Conservation (phyloP, 2,113 vertebrate genomes). For the Eubucco bourcierii region DNA sequence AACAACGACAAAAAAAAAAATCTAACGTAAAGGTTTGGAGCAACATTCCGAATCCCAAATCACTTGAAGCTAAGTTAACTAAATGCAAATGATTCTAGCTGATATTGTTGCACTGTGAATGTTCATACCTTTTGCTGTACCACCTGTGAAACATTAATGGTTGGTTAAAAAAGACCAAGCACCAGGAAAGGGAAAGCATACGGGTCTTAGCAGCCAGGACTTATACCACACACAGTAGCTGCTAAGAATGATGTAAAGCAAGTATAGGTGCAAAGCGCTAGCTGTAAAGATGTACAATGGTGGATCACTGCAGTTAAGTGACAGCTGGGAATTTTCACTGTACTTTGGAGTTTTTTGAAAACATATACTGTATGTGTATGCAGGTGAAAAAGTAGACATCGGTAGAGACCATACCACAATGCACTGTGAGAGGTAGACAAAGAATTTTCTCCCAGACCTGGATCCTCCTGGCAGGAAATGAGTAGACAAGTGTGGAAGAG, state of each 20-base stretch:
- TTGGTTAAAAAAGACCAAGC: not conserved
- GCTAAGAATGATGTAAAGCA: not conserved
- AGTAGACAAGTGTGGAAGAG: not conserved
- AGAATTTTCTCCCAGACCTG: not conserved
- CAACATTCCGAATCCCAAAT: not conserved
- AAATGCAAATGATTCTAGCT: not conserved
- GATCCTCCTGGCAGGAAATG: not conserved
- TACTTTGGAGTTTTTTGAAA: not conserved
- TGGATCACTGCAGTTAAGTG: not conserved
- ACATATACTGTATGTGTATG: fast-evolving
- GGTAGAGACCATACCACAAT: not conserved
- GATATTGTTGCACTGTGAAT: not conserved
- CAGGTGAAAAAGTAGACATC: not conserved
- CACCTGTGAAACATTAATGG: not conserved
- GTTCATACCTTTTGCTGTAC: not conserved
- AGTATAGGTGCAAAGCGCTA: fast-evolving
- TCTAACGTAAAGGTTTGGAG: not conserved
- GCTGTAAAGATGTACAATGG: not conserved
- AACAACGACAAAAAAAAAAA: not conserved
- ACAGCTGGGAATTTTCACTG: not conserved
- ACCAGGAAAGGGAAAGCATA: not conserved
- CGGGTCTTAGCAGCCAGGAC: not conserved
- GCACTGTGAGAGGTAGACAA: not conserved
- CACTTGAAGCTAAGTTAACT: not conserved
- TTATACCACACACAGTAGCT: not conserved